Base-by-base conservation (phyloP, 2,888 invertebrate species). In the Melipona beecheii region DNA sequence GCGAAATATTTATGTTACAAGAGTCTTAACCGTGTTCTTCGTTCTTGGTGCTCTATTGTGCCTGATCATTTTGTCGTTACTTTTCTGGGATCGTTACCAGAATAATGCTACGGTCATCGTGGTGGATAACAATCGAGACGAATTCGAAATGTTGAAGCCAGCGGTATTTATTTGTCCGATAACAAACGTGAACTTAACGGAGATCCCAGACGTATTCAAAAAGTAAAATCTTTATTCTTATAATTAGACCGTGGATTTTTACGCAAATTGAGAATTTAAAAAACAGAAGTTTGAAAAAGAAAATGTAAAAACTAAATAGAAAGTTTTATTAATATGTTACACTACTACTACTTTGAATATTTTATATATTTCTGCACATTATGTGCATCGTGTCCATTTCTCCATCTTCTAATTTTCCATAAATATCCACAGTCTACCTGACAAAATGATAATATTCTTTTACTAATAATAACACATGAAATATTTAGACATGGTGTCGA, bases 91-190 rank as follows among this genome's bases (percentile, higher is more conserved):
- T 1, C 90, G 92, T 19, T 92, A 88, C 74, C 90, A 91, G 64
- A 52, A 91, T 66, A 60, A 86, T 5, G 84, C 92, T 0, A 88
- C 89, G 0, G 88, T 90, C 6, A 85, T 91, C 6, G 81, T 90
- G 15, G 70, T 92, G 5, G 79, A 92, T 65, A 87, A 81, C 56
- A 81, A 91, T 77, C 89, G 79, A 50, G 76, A 86, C 13, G 73
- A 74, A 27, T 92, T 90, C 50, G 96, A 96, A 89, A 96, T 97
- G 3, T 96, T 96, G 1, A 97, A 97, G 88, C 97, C 97, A 0
- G 95, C 96, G 54, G 94, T 96, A 73, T 97, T 97, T 0, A 95
- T 97, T 72, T 97, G 97, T 87, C 96, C 97, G 0, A 93, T 95
- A 5, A 94, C 93, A 24, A 96, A 96, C 87, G 92, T 85, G 6